A percentile compares a stretch with the other conserved stretches of the same genome.
Evolutionary conservation across 2,113 vertebrate species (phyloP).

Genomic region (Neoarius graeffei): DNA sequence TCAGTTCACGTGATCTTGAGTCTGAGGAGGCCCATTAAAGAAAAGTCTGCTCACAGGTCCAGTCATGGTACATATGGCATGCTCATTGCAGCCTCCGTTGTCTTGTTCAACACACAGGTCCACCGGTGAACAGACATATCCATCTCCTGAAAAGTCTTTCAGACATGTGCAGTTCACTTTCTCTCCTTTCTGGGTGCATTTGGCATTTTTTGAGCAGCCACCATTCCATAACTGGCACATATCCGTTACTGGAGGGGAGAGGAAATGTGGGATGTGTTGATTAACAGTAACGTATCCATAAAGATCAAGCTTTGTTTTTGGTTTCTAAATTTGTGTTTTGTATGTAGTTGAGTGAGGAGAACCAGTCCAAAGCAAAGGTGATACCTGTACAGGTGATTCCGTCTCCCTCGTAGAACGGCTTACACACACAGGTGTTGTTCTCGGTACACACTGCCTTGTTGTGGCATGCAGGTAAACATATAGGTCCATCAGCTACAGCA

Average conservation of each 20-base stretch:
- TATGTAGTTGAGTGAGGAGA: background rate
- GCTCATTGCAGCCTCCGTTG: constrained; percentile 87
- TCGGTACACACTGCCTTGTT: constrained; percentile 77
- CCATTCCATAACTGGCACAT: constrained; percentile 85
- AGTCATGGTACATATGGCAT: constrained; percentile 84
- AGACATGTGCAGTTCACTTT: constrained; percentile 82
- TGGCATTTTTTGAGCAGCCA: constrained; percentile 79
- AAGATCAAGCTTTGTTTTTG: background rate
- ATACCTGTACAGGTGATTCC: constrained; percentile 85
- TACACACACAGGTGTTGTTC: constrained; percentile 87
- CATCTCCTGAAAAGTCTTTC: constrained; percentile 83
- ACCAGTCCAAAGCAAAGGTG: background rate
- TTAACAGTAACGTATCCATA: background rate
- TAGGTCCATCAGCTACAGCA: constrained; percentile 62
- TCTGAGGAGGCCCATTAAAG: background rate
- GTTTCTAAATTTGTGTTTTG: background rate
- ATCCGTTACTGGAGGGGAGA: constrained; percentile 72
- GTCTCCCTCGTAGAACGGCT: constrained; percentile 83
- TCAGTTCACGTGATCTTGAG: too few species aligned
- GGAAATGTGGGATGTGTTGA: background rate
- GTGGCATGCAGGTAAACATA: constrained; percentile 82
- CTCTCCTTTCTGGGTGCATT: constrained; percentile 78
- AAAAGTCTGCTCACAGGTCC: constrained; percentile 78
- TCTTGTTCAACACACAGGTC: constrained; percentile 78
- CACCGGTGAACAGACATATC: constrained; percentile 76